Evolutionary conservation across 37 sponge, comb jelly and placozoan species (phyloP), one percentile per base, ranked within the genome.

Genomic region (Chondrilla cf. caribensis): DNA sequence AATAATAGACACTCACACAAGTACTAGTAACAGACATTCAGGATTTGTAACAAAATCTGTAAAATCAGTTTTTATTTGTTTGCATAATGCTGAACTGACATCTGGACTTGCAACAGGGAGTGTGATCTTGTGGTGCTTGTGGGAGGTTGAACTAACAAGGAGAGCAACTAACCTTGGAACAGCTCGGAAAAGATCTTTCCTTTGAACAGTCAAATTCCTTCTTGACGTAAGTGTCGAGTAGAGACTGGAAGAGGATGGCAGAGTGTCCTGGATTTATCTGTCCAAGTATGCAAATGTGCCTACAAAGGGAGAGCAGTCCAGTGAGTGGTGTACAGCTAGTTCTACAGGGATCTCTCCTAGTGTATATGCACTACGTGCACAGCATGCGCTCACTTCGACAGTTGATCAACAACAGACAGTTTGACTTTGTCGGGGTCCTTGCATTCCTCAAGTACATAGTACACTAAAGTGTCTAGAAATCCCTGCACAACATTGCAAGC

Each of bases 381-480:
- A n/a, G n/a, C n/a, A n/a, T n/a, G n/a, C 9, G 51, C 51, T 47
- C 6, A 47, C 51, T 47, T 47, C 9, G 51, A 47, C 51, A 47
- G 11, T 11, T 47, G 6, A 11, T 47, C 51, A 47, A 11, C 51
- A 47, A 47, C 51, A 47, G 51, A 14, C 9, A 89, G 47, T 21
- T 18, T 29, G 5, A 2, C 3, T 0, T 4, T 18, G 36, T 25
- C 26, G 18, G 68, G 77, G 2, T 38, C 38, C 55, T 75, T 44
- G 15, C 77, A 86, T 31, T 80, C 36, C 26, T 41, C 15, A 2
- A 75, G 26, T 29, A 86, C 75, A 26, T 81, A 89, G 39, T 80
- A 57, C 44, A 84, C 62, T 58, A 89, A 33, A 25, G 77, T 47
- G 17, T 18, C 29, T 0, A 89, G 37, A 60, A 89, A 89, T 14